These are phyloP conservation scores for Orientallactaga sibirica DNA, from an alignment of 2,797 vertebrate genomes.

Conservation along the genomic window DNA sequence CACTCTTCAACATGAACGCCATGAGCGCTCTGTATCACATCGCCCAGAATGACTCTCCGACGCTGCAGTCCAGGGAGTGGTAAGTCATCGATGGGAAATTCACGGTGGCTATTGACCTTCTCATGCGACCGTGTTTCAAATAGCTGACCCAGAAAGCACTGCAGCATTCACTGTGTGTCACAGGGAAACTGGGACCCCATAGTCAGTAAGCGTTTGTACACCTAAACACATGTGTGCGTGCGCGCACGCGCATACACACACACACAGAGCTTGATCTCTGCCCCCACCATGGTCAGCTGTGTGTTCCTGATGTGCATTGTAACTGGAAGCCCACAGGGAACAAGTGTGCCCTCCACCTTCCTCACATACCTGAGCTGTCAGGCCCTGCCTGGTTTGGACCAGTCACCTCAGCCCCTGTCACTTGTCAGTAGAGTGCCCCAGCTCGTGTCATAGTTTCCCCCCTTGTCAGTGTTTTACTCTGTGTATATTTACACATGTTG, in stretches of 20 bases:
- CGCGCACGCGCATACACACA: too few species aligned
- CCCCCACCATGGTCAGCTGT: slow-evolving; percentile 58
- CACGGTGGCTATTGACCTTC: background rate
- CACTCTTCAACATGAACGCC: slow-evolving; percentile 99
- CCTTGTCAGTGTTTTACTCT: background rate
- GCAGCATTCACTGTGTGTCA: slow-evolving; percentile 22
- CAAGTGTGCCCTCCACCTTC: background rate
- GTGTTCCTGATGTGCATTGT: slow-evolving; percentile 18
- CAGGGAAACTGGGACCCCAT: background rate
- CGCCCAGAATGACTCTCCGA: slow-evolving; percentile 98
- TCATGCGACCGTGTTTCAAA: background rate
- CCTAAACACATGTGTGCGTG: too few species aligned
- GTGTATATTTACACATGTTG: slow-evolving; percentile 18
- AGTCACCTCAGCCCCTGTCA: background rate
- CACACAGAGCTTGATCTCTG: slow-evolving; percentile 3
- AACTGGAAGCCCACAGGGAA: slow-evolving; percentile 60
- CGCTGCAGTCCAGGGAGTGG: slow-evolving; percentile 97
- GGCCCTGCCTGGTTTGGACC: background rate
- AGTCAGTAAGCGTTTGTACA: background rate
- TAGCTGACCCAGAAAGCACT: slow-evolving; percentile 61
- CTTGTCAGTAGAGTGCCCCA: slow-evolving; percentile 29
- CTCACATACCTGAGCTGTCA: background rate
- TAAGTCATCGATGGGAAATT: slow-evolving; percentile 88
- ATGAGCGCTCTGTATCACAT: slow-evolving; percentile 99
- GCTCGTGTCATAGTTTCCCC: slow-evolving; percentile 26